Percentiles rank a stretch among this genome's conserved stretches.
phyloP scores from a whole-genome alignment of 2,888 invertebrate species.

The Synanthedon tipuliformis region DNA sequence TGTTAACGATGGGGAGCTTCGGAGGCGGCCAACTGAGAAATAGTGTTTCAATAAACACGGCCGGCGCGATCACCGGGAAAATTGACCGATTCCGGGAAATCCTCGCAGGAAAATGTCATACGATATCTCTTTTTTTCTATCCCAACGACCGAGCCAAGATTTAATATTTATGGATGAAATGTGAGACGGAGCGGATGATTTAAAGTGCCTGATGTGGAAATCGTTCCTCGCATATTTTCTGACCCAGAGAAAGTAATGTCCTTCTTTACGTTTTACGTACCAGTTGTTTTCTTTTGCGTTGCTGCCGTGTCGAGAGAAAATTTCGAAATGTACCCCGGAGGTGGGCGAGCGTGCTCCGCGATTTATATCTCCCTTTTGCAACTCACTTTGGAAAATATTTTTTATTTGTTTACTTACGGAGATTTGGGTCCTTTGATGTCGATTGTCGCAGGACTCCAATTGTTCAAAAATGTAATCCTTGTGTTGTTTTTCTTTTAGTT shows the following conservation, averaged over 20 bases:
- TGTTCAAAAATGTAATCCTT: conserved; percentile 39
- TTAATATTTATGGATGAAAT: conserved; percentile 70
- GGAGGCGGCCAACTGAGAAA: conserved; percentile 54
- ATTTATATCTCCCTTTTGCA: conserved; percentile 57
- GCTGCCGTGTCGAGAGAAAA: conserved; percentile 31
- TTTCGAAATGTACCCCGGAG: conserved; percentile 49
- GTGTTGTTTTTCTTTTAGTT: conserved; percentile 27
- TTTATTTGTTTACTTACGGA: conserved; percentile 62
- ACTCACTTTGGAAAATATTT: conserved; percentile 51
- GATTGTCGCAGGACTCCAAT: conserved; percentile 46
- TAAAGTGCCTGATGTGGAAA: conserved; percentile 68
- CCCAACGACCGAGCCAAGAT: conserved; percentile 54
- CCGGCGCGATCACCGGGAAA: conserved; percentile 59
- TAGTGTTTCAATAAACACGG: conserved; percentile 66
- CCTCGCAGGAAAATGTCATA: conserved; percentile 56
- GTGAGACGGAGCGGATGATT: conserved; percentile 67
- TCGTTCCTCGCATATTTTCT: conserved; percentile 65
- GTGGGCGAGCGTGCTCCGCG: conserved; percentile 47
- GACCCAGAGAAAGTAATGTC: conserved; percentile 65
- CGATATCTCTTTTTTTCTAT: conserved; percentile 58
- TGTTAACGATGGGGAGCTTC: conserved; percentile 33
- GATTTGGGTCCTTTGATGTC: conserved; percentile 61
- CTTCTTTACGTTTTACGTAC: conserved; percentile 62
- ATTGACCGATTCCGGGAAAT: conserved; percentile 66
- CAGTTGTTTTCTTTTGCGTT: conserved; percentile 59